Evolutionary conservation across 2,888 invertebrate species (phyloP).

Genomic region (Timema podura): DNA sequence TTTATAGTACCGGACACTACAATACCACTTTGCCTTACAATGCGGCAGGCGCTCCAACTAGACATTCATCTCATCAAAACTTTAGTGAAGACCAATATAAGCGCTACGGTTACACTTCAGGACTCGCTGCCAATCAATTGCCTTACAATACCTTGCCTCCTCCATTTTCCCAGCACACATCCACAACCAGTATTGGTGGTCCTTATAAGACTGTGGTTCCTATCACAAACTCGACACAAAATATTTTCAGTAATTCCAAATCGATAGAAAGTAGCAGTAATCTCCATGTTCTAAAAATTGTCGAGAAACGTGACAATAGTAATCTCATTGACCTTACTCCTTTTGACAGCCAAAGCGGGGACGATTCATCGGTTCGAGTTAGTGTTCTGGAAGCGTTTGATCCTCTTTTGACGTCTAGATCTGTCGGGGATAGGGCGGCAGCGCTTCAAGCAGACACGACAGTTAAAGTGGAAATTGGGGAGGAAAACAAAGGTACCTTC

Average conservation of each 20-base stretch:
- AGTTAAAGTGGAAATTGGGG: background rate
- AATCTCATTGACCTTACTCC: conserved; percentile 57
- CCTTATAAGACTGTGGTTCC: conserved; percentile 3
- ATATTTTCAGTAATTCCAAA: background rate
- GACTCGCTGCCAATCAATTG: no score
- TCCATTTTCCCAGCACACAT: background rate
- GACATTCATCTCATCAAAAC: no score
- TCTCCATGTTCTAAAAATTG: conserved; percentile 45
- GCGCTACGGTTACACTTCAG: no score
- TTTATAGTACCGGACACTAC: background rate
- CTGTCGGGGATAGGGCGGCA: background rate
- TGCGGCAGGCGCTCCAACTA: background rate
- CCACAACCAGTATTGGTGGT: conserved; percentile 1
- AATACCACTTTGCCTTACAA: background rate
- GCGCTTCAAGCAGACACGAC: background rate
- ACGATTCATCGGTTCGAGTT: conserved; percentile 42
- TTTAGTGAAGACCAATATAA: no score
- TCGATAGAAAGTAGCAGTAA: background rate
- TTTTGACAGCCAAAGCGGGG: conserved; percentile 37
- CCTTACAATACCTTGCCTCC: background rate
- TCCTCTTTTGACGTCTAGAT: conserved; percentile 58
- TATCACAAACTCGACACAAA: background rate
- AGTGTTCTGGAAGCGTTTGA: conserved; percentile 86
- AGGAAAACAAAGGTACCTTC: conserved; percentile 15
- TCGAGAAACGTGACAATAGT: conserved; percentile 49